Evolutionary conservation across 2,888 invertebrate species (phyloP), one percentile per base, ranked within the genome.

Genomic region (Drepana falcataria): DNA sequence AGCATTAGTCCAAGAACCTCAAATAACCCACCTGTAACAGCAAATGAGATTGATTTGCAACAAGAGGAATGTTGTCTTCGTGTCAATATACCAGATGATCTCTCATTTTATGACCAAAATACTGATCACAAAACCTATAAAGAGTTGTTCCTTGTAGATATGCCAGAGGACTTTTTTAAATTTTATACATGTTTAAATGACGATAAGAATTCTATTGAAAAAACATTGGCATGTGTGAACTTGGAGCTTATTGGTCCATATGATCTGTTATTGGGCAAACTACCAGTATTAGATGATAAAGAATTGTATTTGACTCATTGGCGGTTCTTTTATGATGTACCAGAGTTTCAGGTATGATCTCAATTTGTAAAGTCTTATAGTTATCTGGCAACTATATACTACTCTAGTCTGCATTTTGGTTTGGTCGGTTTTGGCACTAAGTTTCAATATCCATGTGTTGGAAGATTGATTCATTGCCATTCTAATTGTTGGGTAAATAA

Each of bases 291-390:
- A 35, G 82, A 92, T 1, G 83, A 92, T 57, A 92, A 93, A 59
- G 87, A 93, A 58, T 87, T 94, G 58, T 96, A 95, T 77, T 91
- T 97, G 51, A 85, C 94, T 6, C 97, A 98, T 78, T 98, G 97
- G 96, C 93, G 99, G 66, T 98, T 96, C 84, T 97, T 93, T 78
- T 97, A 95, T 82, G 99, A 99, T 90, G 97, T 98, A 6, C 98
- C 99, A 6, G 98, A 99, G 85, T 96, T 98, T 82, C 96, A 97
- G 87, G 94, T 94, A 79, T 64, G 60, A 63, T n/a, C n/a, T 21
- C 21, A 21, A 21, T 21, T 21, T 21, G 21, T 21, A 21, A 21
- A 21, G 1, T 21, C 21, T 21, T 21, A 21, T 21, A 21, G 21
- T 21, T 21, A 21, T 49, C 41, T 47, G 7, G 35, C 4, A 33